Percentiles rank a stretch among this genome's conserved stretches.
Evolutionary conservation across 1,140 invertebrate genomes (phyloP).

Genomic region (Drosophila sulfurigaster): DNA sequence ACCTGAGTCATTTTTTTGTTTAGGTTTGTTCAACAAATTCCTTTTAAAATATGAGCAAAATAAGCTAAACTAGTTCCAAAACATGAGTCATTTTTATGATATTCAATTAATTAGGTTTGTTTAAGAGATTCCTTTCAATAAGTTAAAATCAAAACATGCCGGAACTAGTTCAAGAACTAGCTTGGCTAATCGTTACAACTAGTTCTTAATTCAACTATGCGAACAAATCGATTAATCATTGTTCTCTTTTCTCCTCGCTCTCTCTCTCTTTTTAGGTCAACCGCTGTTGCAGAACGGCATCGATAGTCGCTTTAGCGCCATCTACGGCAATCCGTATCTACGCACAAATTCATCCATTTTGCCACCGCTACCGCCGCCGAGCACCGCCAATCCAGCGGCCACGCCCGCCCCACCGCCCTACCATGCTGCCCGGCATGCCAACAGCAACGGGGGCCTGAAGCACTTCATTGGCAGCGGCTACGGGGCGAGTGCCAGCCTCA

Average conservation of each 20-base stretch:
- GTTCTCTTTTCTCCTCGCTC: slow-evolving; percentile 1
- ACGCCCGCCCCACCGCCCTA: slow-evolving; percentile 92
- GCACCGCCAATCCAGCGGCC: slow-evolving; percentile 90
- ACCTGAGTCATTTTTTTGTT: no score
- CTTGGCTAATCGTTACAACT: neutral
- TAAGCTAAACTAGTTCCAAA: no score
- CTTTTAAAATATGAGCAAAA: no score
- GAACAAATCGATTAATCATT: neutral
- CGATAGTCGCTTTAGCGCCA: slow-evolving; percentile 94
- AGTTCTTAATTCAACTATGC: no score
- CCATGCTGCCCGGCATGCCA: slow-evolving; percentile 83
- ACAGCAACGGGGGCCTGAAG: slow-evolving; percentile 69
- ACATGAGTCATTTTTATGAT: no score
- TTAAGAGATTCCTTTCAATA: no score
- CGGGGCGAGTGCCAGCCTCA: slow-evolving; percentile 15
- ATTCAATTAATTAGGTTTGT: no score
- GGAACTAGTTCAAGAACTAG: neutral
- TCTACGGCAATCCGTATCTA: slow-evolving; percentile 95
- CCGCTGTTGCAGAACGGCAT: slow-evolving; percentile 87
- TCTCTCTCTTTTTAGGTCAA: slow-evolving; percentile 81
- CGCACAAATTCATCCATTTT: slow-evolving; percentile 86
- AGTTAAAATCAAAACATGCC: no score
- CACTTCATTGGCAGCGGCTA: slow-evolving; percentile 50
- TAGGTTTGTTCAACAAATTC: no score
- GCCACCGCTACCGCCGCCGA: slow-evolving; percentile 85